Conservation (phyloP, 2,113 vertebrate genomes). For the Piprites chloris region DNA sequence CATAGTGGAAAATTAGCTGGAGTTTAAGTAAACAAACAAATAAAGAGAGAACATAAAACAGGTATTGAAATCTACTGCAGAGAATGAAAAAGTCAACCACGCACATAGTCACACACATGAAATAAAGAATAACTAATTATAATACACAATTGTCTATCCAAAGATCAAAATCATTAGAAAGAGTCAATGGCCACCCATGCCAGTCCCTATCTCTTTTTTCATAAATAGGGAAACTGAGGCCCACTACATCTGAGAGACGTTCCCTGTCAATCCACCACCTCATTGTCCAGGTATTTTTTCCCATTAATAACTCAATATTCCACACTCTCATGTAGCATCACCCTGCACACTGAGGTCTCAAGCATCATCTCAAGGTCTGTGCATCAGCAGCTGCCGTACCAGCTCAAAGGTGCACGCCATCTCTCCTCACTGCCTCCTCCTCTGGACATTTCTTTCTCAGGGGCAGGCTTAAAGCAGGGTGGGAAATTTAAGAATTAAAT, state of each 20-base stretch:
- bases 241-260: fast-evolving
- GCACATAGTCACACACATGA: background rate
- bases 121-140: background rate
- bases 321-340: background rate
- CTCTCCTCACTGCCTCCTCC: background rate
- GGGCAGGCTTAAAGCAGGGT: background rate
- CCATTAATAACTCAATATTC: background rate
- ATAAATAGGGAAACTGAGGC: background rate
- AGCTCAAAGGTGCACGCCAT: background rate
- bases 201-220: fast-evolving
- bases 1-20: background rate
- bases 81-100: background rate
- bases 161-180: background rate
- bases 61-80: background rate
- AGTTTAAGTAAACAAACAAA: conserved; percentile 4
- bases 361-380: background rate
- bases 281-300: background rate
- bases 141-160: background rate
- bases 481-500: background rate
- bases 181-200: background rate
- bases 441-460: background rate
- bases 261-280: background rate
- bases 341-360: background rate
- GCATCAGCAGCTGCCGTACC: background rate
- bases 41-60: background rate